phyloP scores from a whole-genome alignment of 2,888 invertebrate genomes.

The Polydrusus pterygomalis region DNA sequence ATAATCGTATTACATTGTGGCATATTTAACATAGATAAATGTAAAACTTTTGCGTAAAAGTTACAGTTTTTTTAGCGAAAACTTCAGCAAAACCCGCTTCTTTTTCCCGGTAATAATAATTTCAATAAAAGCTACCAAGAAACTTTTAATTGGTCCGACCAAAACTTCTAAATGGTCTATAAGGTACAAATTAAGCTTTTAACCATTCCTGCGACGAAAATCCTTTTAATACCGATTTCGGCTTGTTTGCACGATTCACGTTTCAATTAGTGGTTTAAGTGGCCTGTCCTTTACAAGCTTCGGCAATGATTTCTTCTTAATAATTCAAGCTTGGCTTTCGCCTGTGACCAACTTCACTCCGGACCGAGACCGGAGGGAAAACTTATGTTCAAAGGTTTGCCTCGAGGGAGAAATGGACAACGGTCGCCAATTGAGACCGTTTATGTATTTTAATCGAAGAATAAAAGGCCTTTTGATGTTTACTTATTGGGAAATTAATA shows the following conservation, averaged over 20 bases:
- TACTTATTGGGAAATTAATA: constrained; percentile 28
- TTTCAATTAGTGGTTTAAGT: constrained; percentile 65
- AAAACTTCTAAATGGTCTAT: constrained; percentile 41
- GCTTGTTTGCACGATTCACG: constrained; percentile 61
- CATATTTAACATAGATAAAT: too few relatives aligned
- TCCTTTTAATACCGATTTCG: constrained; percentile 55
- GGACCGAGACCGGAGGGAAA: constrained; percentile 51
- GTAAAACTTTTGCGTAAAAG: too few relatives aligned
- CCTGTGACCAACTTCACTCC: constrained; percentile 62
- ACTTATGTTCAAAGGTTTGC: constrained; percentile 65
- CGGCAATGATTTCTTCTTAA: constrained; percentile 66
- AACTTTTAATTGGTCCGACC: constrained; percentile 46
- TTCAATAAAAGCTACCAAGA: constrained; percentile 4
- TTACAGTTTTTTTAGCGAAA: background rate
- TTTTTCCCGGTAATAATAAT: constrained; percentile 3
- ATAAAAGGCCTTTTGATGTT: constrained; percentile 56
- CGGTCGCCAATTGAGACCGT: constrained; percentile 66
- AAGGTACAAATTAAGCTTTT: constrained; percentile 56
- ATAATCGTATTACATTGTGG: too few relatives aligned
- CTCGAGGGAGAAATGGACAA: constrained; percentile 64
- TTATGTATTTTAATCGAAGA: constrained; percentile 68
- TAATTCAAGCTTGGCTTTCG: constrained; percentile 65
- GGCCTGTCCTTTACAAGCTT: constrained; percentile 62
- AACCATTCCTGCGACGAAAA: constrained; percentile 49
- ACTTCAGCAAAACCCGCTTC: background rate